Evolutionary conservation across 2,888 invertebrate genomes (phyloP).

Genomic region (Agrochola lychnidis): DNA sequence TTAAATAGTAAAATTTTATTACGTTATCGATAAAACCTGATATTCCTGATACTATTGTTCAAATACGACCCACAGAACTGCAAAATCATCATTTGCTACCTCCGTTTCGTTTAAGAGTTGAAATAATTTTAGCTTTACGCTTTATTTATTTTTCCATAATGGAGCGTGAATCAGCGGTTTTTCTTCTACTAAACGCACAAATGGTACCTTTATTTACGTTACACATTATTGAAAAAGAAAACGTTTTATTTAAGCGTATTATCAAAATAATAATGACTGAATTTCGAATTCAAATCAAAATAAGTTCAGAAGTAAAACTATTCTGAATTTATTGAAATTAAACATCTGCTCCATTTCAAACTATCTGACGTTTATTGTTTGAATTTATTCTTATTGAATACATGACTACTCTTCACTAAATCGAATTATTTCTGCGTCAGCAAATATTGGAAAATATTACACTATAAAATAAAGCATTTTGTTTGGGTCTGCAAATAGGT

Average conservation of each 20-base stretch:
- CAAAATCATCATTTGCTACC: constrained; percentile 80
- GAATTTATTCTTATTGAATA: constrained; percentile 30
- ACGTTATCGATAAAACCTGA: constrained; percentile 69
- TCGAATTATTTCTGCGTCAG: constrained; percentile 28
- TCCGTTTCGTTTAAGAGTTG: constrained; percentile 83
- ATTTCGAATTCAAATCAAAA: background rate
- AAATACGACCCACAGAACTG: constrained; percentile 73
- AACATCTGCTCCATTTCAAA: constrained; percentile 20
- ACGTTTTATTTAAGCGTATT: background rate
- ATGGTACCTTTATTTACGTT: constrained; percentile 66
- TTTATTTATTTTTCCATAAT: constrained; percentile 87
- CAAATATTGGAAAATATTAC: constrained; percentile 38
- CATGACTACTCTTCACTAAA: constrained; percentile 38
- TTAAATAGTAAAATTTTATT: constrained; percentile 31
- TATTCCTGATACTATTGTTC: constrained; percentile 77
- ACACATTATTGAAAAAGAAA: constrained; percentile 33
- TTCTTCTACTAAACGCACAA: constrained; percentile 68
- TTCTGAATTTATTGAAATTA: constrained; percentile 5
- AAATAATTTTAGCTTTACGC: constrained; percentile 86
- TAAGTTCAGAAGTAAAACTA: constrained; percentile 3
- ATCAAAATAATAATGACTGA: constrained; percentile 2
- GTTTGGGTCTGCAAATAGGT: background rate
- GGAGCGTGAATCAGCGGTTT: constrained; percentile 81
- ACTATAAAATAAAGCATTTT: constrained; percentile 15
- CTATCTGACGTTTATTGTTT: constrained; percentile 30